Conservation (phyloP, 2,113 vertebrate genomes). For the Varanus salvator region DNA sequence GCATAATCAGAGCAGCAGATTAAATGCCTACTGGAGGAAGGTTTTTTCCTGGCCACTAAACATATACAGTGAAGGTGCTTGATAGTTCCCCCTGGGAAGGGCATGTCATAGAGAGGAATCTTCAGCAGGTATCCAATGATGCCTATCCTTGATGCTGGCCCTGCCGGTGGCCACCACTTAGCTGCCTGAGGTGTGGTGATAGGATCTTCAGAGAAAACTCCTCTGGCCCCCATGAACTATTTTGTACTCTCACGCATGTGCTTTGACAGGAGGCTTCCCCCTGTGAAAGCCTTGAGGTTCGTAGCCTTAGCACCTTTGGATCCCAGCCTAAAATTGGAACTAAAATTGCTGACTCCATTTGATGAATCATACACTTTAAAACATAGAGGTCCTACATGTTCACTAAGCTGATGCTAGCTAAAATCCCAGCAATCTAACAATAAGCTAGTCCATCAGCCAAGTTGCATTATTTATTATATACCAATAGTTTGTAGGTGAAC, state of each 20-base stretch:
- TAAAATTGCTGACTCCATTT: constrained; percentile 31
- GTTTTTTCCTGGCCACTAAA: too few species aligned
- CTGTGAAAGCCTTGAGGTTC: background rate
- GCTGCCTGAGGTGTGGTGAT: background rate
- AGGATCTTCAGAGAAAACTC: background rate
- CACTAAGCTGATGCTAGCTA: background rate
- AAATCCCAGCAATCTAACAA: constrained; percentile 12
- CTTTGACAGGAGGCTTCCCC: background rate
- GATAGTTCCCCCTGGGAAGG: too few species aligned
- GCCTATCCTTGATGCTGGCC: too few species aligned
- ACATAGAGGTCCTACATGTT: constrained; percentile 26
- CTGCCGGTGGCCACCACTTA: background rate
- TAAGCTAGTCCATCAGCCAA: constrained; percentile 5
- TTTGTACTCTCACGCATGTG: background rate
- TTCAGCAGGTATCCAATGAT: too few species aligned
- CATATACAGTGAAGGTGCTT: too few species aligned
- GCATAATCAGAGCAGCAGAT: too few species aligned
- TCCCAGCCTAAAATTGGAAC: background rate
- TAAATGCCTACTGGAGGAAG: too few species aligned
- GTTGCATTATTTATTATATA: constrained; percentile 12
- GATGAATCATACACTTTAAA: constrained; percentile 41
- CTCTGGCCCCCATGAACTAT: background rate
- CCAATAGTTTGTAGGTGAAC: background rate
- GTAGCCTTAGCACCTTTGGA: background rate
- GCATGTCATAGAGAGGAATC: too few species aligned